Evolutionary conservation across 1,140 invertebrate species (phyloP), one percentile per base, ranked within the genome.

Genomic region (Drosophila ohnishii): DNA sequence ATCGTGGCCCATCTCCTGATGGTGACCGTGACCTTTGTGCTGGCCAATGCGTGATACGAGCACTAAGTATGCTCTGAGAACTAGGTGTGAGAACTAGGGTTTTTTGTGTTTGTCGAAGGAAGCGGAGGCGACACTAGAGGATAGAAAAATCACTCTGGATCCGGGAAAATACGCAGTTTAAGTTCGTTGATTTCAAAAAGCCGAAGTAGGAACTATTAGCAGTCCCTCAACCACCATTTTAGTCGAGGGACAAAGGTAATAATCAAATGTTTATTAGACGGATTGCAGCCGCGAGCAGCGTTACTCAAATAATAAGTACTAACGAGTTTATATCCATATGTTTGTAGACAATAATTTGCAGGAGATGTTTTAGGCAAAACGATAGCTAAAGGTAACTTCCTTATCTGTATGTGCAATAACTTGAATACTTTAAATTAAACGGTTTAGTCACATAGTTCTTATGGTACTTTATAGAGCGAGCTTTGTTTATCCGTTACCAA

Each of bases 21-120:
- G 86, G 78, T 91, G 40, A 51, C 73, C 16, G 78, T 91, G 32
- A 88, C 89, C 11, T 88, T 76, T 74, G 65, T 90, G 57, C 50
- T 91, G 47, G 78, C 88, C 75, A 90, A 91, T 44, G 90, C 90
- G 90, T 91, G 90, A 91, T 91, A 91, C 61, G 86, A 81, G 35
- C 32, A 78, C 65, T 78, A 69, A 66, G n/a, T 30, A n/a, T 28
- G 28, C 42, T 35, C 50, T 11, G 65, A 11, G 37, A n/a, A 44
- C 34, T 69, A 69, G 22, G 60, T 51, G 39, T 50, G 44, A 25
- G 57, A 35, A 40, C 35, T 50, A 50, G 47, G 48, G 10, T 35
- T 35, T 50, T n/a, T 62, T 67, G 30, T 34, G 65, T 65, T 66
- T 51, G 25, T 67, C 34, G 22, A 80, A 50, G 40, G 22, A 80